Conservation (phyloP, 2,113 vertebrate species). For the Chamaetylas fuelleborni region DNA sequence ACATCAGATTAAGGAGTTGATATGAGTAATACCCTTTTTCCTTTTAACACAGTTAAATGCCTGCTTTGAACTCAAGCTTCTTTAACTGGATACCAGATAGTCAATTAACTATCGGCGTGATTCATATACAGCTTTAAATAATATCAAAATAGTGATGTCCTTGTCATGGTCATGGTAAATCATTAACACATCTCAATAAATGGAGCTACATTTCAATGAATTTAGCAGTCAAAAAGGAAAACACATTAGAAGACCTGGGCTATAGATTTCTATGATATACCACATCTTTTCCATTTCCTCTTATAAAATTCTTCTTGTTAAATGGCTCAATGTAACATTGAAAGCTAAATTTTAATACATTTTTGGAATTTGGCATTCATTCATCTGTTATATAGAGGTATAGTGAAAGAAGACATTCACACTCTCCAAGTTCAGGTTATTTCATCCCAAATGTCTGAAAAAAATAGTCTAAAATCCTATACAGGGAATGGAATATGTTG, state of each 20-base stretch:
- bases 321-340: neutral
- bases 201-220: neutral
- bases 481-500: neutral
- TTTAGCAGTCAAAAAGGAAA: neutral
- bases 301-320: neutral
- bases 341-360: neutral
- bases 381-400: neutral
- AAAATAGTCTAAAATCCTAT: neutral
- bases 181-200: neutral
- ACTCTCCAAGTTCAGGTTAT: neutral
- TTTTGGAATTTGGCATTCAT: neutral
- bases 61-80: neutral
- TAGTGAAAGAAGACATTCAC: neutral
- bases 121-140: neutral
- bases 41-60: neutral
- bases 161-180: neutral
- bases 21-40: neutral
- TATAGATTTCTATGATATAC: neutral
- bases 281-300: neutral
- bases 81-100: neutral
- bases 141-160: neutral
- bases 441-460: neutral
- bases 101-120: neutral
- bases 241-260: neutral
- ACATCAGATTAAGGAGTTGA: neutral